These are phyloP conservation scores for Poeciliopsis presidionis DNA, from an alignment of 2,797 vertebrate species.

Conservation along the genomic window DNA sequence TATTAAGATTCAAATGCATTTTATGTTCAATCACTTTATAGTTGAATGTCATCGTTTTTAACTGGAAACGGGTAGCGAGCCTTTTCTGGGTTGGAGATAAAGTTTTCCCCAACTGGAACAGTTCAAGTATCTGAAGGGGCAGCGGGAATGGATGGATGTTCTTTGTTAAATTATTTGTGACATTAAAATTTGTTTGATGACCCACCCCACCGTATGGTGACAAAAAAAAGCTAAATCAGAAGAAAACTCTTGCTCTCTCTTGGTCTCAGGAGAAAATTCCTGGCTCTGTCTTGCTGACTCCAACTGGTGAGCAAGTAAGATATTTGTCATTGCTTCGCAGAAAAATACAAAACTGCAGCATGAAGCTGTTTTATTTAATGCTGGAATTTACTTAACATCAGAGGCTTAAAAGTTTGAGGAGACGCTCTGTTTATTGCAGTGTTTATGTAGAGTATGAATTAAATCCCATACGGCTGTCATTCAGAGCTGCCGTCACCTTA, in stretches of 20 bases:
- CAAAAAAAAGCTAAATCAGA: background rate
- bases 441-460: background rate
- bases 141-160: too few species aligned
- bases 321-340: background rate
- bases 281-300: background rate
- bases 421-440: background rate
- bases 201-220: too few species aligned
- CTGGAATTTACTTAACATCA: background rate
- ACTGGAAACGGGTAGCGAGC: background rate
- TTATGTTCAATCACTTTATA: background rate
- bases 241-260: background rate
- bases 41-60: background rate
- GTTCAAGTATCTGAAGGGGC: background rate
- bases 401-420: background rate
- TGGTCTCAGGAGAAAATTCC: background rate
- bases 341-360: background rate
- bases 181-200: background rate
- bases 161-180: background rate
- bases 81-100: background rate
- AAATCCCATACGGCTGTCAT: background rate
- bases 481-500: background rate
- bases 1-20: background rate
- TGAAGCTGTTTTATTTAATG: background rate
- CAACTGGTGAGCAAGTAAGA: background rate
- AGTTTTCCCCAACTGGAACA: background rate